A percentile compares a stretch with the other conserved stretches of the same genome.
Conservation (phyloP, 2,797 vertebrate species). For the Scarus forsteni region DNA sequence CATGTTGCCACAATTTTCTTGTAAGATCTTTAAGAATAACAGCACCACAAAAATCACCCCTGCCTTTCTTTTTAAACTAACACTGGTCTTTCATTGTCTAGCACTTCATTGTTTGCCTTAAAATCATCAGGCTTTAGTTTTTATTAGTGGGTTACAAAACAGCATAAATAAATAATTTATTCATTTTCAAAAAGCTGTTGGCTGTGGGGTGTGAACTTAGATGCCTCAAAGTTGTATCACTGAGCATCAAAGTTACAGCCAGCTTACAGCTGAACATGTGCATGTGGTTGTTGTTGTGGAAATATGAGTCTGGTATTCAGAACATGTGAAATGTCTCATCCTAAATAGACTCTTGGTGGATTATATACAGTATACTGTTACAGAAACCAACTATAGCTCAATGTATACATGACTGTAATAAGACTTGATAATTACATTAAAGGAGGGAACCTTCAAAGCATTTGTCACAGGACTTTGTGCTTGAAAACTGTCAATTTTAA, state of each 20-base stretch:
- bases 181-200: too few species aligned
- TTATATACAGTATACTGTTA: slow-evolving; percentile 19
- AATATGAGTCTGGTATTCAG: slow-evolving; percentile 30
- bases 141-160: too few species aligned
- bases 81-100: too few species aligned
- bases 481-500: too few species aligned
- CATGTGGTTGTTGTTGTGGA: slow-evolving; percentile 15
- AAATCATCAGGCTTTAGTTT: too few species aligned
- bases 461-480: too few species aligned
- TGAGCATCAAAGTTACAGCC: neutral
- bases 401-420: neutral
- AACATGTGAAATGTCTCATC: slow-evolving; percentile 30
- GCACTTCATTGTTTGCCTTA: too few species aligned
- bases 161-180: too few species aligned
- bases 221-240: neutral
- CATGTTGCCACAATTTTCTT: too few species aligned
- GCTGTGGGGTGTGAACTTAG: neutral
- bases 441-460: neutral
- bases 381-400: neutral
- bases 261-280: neutral
- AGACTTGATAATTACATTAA: neutral
- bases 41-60: too few species aligned
- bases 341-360: slow-evolving; percentile 54
- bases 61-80: too few species aligned
- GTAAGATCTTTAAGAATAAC: too few species aligned